phyloP scores from a whole-genome alignment of 2,113 vertebrate species.

The Dasyornis broadbenti region DNA sequence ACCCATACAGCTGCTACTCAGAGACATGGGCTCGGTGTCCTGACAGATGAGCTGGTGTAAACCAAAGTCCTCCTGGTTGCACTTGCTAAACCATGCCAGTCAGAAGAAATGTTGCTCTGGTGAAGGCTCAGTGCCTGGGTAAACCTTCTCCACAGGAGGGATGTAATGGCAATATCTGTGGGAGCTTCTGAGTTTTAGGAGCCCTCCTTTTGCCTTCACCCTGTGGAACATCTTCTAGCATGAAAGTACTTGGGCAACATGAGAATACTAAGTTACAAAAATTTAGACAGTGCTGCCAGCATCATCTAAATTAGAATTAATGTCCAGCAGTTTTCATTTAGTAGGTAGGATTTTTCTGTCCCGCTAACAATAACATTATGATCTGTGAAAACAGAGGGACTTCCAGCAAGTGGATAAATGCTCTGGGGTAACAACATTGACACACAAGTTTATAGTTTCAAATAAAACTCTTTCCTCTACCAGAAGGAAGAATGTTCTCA shows the following conservation, averaged over 20 bases:
- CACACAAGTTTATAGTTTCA: not conserved
- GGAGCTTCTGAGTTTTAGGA: not conserved
- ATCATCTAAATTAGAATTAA: not conserved
- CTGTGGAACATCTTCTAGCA: not conserved
- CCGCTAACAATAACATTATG: fast-evolving
- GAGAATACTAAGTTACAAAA: not conserved
- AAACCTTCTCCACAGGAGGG: not conserved
- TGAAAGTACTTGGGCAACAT: not conserved
- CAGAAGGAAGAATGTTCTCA: not conserved
- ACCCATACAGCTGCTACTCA: not conserved
- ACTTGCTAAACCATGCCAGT: not conserved
- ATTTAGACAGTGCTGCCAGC: not conserved
- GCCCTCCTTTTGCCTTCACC: not conserved
- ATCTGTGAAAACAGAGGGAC: not conserved
- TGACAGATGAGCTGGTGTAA: not conserved
- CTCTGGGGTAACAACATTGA: not conserved
- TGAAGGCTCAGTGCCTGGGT: fast-evolving
- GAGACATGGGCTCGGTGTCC: not conserved
- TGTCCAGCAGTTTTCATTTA: not conserved
- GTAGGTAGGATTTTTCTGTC: not conserved
- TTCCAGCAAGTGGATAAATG: not conserved
- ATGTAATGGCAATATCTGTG: not conserved
- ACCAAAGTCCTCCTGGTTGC: not conserved
- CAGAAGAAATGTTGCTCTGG: not conserved
- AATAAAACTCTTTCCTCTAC: not conserved